A percentile compares a stretch with the other conserved stretches of the same genome.
phyloP scores from a whole-genome alignment of 1,140 invertebrate species.

The Drosophila sechellia region DNA sequence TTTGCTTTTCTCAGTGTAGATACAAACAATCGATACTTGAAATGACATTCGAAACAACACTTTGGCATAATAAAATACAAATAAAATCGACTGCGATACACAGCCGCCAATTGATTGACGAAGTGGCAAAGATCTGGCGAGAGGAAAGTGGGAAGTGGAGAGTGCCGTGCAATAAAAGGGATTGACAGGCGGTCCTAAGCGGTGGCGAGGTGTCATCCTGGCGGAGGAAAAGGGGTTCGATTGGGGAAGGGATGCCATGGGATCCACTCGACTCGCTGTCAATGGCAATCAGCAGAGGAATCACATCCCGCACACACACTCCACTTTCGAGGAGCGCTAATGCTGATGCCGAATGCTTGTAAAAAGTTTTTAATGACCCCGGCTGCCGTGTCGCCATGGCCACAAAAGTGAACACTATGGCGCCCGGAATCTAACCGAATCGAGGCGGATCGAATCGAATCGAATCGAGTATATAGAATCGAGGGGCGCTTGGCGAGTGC shows the following conservation, averaged over 20 bases:
- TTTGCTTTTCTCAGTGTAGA: constrained; percentile 14
- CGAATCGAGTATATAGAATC: background rate
- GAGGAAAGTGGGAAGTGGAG: constrained; percentile 8
- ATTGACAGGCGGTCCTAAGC: constrained; percentile 64
- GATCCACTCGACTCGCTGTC: constrained; percentile 35
- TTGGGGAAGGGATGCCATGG: constrained; percentile 3
- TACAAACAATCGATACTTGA: constrained; percentile 43
- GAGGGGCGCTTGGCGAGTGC: background rate
- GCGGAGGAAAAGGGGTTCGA: constrained; percentile 15
- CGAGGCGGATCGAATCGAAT: constrained; percentile 24
- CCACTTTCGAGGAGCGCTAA: constrained; percentile 42
- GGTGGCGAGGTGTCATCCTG: constrained; percentile 37
- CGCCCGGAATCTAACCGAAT: constrained; percentile 10
- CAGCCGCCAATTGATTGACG: constrained; percentile 65
- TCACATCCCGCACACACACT: constrained; percentile 37
- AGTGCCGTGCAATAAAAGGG: constrained; percentile 70
- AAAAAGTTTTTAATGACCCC: constrained; percentile 67
- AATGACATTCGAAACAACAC: constrained; percentile 71
- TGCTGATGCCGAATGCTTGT: constrained; percentile 71
- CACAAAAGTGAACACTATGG: constrained; percentile 37
- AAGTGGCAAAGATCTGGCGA: constrained; percentile 60
- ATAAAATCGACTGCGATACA: constrained; percentile 38
- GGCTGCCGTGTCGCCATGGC: constrained; percentile 46
- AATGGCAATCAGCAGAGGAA: constrained; percentile 52
- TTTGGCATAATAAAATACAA: constrained; percentile 74